Evolutionary conservation across 1,140 invertebrate genomes (phyloP).

Genomic region (Kradibia gibbosae): DNA sequence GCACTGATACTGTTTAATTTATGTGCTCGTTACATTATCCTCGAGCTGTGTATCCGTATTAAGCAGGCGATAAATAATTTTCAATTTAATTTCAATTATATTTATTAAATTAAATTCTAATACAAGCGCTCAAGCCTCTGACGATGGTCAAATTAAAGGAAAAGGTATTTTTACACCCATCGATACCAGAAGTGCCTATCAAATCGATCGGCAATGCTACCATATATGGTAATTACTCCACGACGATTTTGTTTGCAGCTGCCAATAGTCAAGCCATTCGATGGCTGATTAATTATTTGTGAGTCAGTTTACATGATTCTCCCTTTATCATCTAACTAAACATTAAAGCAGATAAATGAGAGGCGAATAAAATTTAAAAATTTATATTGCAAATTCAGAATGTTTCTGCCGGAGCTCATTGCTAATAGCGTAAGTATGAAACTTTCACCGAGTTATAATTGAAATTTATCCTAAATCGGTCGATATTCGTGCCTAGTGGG

Average conservation of each 20-base stretch:
- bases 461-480: constrained; percentile 21
- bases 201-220: not conserved
- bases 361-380: not conserved
- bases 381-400: not conserved
- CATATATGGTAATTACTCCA: not conserved
- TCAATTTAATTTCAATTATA: constrained; percentile 22
- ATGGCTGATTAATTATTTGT: not conserved
- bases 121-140: not conserved
- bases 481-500: not conserved
- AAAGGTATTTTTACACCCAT: not conserved
- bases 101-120: not conserved
- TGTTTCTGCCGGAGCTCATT: not conserved
- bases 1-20: not conserved
- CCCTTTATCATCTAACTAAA: no score
- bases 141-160: no score
- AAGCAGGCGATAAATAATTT: not conserved
- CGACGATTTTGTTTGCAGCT: not conserved
- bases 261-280: no score
- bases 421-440: not conserved
- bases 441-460: constrained; percentile 16
- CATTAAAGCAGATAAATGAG: not conserved
- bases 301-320: not conserved
- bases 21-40: not conserved
- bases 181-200: not conserved
- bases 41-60: not conserved